Conservation (phyloP, 2,888 invertebrate species). For the Dynastes grantii region DNA sequence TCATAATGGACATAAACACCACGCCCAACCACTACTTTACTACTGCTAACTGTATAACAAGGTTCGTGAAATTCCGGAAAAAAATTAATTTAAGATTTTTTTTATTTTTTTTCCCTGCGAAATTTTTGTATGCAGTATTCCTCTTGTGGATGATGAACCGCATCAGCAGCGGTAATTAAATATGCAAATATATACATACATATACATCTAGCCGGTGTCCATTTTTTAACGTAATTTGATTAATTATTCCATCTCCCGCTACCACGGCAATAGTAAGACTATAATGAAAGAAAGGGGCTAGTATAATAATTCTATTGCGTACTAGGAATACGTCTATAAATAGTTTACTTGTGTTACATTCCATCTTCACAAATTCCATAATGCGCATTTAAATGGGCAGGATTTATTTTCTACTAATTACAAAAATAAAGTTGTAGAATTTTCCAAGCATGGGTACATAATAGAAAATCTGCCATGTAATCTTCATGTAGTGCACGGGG, state of each 20-base stretch:
- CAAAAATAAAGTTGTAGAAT: no score
- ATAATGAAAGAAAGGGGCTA: not conserved
- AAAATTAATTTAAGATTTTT: no score
- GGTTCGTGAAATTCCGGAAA: no score
- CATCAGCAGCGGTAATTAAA: constrained; percentile 24
- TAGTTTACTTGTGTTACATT: not conserved
- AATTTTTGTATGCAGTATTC: not conserved
- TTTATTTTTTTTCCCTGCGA: no score
- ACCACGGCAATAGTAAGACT: not conserved
- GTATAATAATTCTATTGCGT: constrained; percentile 11
- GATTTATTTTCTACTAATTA: no score
- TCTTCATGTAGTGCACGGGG: no score
- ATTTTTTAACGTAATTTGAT: constrained; percentile 25
- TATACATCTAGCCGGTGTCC: constrained; percentile 9
- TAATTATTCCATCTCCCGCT: constrained; percentile 12
- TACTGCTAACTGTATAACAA: constrained; percentile 38
- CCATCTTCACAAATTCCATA: no score
- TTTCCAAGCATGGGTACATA: no score
- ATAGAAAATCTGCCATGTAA: no score
- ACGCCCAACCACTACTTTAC: constrained; percentile 22
- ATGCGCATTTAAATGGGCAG: no score
- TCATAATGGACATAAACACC: constrained; percentile 34
- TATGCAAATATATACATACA: constrained; percentile 14
- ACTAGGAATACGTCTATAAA: not conserved
- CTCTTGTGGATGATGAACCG: constrained; percentile 16